Evolutionary conservation across 2,888 invertebrate species (phyloP).

Genomic region (Tenthredo amoena): DNA sequence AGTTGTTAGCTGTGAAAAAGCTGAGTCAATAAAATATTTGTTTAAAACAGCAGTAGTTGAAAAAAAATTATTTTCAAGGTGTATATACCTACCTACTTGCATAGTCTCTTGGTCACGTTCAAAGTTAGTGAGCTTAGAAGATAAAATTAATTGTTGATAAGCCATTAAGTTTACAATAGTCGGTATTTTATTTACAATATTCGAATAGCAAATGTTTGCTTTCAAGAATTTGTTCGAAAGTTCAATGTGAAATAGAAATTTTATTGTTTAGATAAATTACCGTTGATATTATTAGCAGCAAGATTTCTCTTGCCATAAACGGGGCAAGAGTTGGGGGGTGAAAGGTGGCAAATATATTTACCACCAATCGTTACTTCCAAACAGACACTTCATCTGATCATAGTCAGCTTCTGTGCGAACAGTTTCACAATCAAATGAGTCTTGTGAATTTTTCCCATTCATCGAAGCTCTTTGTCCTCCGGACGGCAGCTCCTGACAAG

Average conservation of each 20-base stretch:
- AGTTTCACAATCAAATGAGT: neutral
- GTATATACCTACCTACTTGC: neutral
- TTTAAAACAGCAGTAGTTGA: neutral
- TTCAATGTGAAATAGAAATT: neutral
- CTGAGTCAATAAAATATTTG: neutral
- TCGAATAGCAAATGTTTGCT: neutral
- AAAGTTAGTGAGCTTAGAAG: neutral
- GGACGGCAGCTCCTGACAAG: slow-evolving; percentile 54
- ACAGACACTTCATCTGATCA: neutral
- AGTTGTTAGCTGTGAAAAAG: neutral
- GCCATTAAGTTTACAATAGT: neutral
- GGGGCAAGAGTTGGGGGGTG: neutral
- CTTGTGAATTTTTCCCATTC: neutral
- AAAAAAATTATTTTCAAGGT: neutral
- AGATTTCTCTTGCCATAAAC: neutral
- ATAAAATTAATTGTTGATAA: neutral
- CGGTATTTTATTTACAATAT: slow-evolving; percentile 36
- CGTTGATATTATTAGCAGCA: neutral
- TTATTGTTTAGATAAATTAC: slow-evolving; percentile 1
- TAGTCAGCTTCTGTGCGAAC: neutral
- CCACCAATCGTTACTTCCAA: neutral
- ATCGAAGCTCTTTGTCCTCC: slow-evolving; percentile 42
- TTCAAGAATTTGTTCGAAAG: neutral
- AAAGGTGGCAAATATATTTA: neutral
- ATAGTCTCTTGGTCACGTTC: neutral